Base-by-base conservation (phyloP, 2,797 vertebrate genomes). In the Brachyalestes nurse region DNA sequence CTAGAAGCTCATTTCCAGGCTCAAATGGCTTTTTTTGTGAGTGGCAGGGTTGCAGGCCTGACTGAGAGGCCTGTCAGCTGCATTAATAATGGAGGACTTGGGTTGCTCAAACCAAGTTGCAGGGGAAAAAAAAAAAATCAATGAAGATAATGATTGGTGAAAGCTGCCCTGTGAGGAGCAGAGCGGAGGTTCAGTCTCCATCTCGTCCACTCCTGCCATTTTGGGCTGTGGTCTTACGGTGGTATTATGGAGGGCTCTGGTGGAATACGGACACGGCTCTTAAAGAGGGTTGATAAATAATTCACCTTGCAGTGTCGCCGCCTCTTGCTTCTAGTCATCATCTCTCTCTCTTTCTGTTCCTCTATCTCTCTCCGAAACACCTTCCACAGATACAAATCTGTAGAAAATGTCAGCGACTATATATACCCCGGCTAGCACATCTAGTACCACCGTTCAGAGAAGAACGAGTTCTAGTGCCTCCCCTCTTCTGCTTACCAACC, bases 1-100 rank as follows among this genome's bases (percentile, higher is more conserved):
- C 76, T 81, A 61, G 78, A 72, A 83, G 82, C 86, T 83, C 78
- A 78, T 78, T 81, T 85, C 49, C 84, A 76, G 78, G 66, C 79
- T 83, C 71, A 79, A 79, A 85, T 80, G 72, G 78, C 75, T n/a
- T n/a, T 75, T 87, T 66, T 81, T 83, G 79, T 84, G 81, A 82
- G 69, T 82, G 78, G 78, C 69, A 71, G 78, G 51, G 51, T 72
- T 74, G 42, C 58, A n/a, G 73, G 80, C 19, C 64, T 82, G 75
- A 72, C 78, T 23, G 72, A 82, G 79, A 76, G 81, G 53, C 66
- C 72, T 80, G 81, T 83, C 83, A 77, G 79, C 75, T 57, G 45
- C 83, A 86, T 86, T 86, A 86, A 86, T 86, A 85, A 86, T 82
- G 62, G 73, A 81, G 57, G 76, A 61, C 81, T 83, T 67, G 67